Conservation (phyloP, 2,113 vertebrate species). For the Mustelus asterias region DNA sequence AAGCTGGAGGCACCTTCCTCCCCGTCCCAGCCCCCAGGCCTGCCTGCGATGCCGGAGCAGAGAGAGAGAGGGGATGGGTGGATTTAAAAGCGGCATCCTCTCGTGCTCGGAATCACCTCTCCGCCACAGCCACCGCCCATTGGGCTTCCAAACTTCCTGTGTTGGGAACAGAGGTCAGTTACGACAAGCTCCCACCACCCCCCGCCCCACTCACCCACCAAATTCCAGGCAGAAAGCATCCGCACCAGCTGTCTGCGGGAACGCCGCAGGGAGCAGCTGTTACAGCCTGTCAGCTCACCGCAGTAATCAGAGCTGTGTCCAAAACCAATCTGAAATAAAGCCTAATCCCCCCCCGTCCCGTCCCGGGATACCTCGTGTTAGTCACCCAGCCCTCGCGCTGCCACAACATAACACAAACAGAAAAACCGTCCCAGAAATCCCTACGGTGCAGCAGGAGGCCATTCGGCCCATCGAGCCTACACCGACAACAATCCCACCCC, state of each 20-base stretch:
- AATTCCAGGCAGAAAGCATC: neutral
- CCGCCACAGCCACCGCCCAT: neutral
- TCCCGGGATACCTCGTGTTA: neutral
- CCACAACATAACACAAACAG: too few relatives aligned
- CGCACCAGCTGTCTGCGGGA: neutral
- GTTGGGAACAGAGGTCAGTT: neutral
- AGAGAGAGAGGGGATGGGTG: neutral
- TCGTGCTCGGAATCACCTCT: neutral
- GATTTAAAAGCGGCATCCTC: neutral
- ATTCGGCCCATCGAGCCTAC: too few relatives aligned
- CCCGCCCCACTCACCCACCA: neutral
- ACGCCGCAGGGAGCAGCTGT: neutral
- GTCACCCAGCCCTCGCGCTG: neutral
- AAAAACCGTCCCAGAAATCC: too few relatives aligned
- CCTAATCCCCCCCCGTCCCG: neutral
- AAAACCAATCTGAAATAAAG: neutral
- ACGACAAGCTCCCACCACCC: neutral
- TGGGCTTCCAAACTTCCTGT: neutral
- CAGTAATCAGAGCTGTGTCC: neutral
- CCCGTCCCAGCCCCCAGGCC: too few relatives aligned
- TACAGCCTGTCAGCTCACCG: neutral
- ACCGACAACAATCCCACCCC: too few relatives aligned
- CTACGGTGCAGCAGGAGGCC: too few relatives aligned
- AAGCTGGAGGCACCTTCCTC: neutral
- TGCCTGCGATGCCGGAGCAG: too few relatives aligned